Base-by-base conservation (phyloP, 2,797 vertebrate genomes). In the Erpetoichthys calabaricus region DNA sequence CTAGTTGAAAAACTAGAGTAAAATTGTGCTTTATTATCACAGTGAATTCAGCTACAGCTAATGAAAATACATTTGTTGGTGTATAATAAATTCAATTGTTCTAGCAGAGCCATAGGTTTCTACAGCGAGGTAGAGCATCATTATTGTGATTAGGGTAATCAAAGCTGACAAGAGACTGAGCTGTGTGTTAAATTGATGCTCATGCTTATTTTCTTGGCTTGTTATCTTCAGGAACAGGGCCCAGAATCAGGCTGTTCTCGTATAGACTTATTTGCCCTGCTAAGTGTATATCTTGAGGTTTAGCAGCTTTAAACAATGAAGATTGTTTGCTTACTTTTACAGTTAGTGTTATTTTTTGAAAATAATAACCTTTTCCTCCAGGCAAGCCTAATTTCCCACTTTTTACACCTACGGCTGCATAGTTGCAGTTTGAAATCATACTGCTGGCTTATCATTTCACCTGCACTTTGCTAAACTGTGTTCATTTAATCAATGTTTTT, bases 81-180 rank as follows among this genome's bases (percentile, higher is more conserved):
- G n/a, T 49, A 49, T 49, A 49, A 49, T 49, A 49, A 49, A 49
- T 49, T n/a, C 47, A 49, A n/a, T 8, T 49, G 47, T 49, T n/a
- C 7, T 3, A 49, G 47, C 47, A 49, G 47, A 49, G 47, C 3
- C 7, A 49, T 49, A 7, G 47, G n/a, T 49, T 49, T 49, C 47
- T 49, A 47, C 1, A 49, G 47, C 3, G 47, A 49, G 5, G 47
- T 49, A 49, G 7, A n/a, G 47, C 47, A 49, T 49, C 47, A 49
- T 49, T 49, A 49, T n/a, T 49, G 47, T 49, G 47, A 49, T 49
- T 49, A 49, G 47, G 47, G n/a, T 49, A 49, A 49, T 49, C 47
- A 7, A 49, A 49, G 7, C 47, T 49, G 47, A 49, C 47, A 5
- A 49, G 47, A n/a, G 47, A 49, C 47, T 49, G 47, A 49, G 47